These are phyloP conservation scores for Xiphorhynchus elegans DNA, from an alignment of 2,113 vertebrate species.

Conservation along the genomic window DNA sequence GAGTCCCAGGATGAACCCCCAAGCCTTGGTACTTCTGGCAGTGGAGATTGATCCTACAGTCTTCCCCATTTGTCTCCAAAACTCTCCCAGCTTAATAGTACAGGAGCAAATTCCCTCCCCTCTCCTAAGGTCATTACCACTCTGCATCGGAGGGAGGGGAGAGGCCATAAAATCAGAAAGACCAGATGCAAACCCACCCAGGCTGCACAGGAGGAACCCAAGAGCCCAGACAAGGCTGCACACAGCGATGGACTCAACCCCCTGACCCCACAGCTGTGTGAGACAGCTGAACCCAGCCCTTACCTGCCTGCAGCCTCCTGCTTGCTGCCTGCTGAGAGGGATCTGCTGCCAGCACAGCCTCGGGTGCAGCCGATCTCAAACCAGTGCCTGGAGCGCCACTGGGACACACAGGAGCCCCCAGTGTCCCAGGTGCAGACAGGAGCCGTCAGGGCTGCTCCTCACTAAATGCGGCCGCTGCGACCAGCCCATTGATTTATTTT, in stretches of 20 bases:
- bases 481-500: constrained; percentile 62
- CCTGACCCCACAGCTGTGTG: neutral
- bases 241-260: neutral
- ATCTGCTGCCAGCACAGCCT: neutral
- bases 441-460: neutral
- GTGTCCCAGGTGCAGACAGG: neutral
- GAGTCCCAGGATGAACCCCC: neutral
- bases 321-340: neutral
- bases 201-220: neutral
- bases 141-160: neutral
- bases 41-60: neutral
- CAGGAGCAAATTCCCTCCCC: neutral
- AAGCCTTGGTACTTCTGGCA: neutral
- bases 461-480: constrained; percentile 28
- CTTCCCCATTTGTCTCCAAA: neutral
- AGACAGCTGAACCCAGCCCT: neutral
- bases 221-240: neutral
- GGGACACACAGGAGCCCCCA: neutral
- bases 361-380: fast-evolving
- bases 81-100: neutral
- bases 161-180: neutral
- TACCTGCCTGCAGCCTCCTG: constrained; percentile 30
- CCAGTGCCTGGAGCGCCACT: neutral
- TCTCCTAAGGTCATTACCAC: neutral
- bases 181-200: neutral